Base-by-base conservation (phyloP, 2,888 invertebrate genomes). In the Calephelis perditalis region DNA sequence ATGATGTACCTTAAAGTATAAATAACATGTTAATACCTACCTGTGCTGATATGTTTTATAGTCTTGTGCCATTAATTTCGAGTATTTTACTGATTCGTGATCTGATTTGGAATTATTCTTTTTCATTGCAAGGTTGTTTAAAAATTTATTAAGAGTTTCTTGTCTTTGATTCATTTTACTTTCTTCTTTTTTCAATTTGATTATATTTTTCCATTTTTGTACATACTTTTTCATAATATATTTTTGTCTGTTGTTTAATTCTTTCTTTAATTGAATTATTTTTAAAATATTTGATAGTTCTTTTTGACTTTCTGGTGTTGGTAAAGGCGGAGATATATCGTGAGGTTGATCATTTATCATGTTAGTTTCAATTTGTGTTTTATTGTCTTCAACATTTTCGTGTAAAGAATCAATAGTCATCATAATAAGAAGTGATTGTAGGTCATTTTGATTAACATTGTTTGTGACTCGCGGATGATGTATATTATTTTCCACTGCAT, bases 41-140 rank as follows among this genome's bases (percentile, higher is more conserved):
- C 87, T 82, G 62, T 88, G 87, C 68, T 88, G 86, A 68, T 89
- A 90, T 12, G 82, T 83, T 36, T 75, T 82, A 62, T 81, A 87
- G 73, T 90, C 90, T 49, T 71, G 77, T 36, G 75, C 78, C 36
- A 77, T 63, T 40, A 71, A 60, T 67, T 82, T 83, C 0, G 82
- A 74, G 70, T 81, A 85, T 58, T 76, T 75, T 56, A 71, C 66
- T 26, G 72, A 58, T 63, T 77, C 80, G 3, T 69, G 52, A 52
- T 68, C 60, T 54, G 74, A 70, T 59, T 73, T 71, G 4, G 71
- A 62, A 56, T 74, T 72, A 56, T 70, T 69, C 65, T 84, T 84
- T 69, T 86, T 84, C 63, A 79, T 82, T n/a, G 78, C 73, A 47
- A 90, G 71, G 70, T 82, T 87, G 37, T 87, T 78, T 63, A 90